These are phyloP conservation scores for Enteromius thamalakanensis DNA, from an alignment of 2,797 vertebrate species.

Conservation along the genomic window DNA sequence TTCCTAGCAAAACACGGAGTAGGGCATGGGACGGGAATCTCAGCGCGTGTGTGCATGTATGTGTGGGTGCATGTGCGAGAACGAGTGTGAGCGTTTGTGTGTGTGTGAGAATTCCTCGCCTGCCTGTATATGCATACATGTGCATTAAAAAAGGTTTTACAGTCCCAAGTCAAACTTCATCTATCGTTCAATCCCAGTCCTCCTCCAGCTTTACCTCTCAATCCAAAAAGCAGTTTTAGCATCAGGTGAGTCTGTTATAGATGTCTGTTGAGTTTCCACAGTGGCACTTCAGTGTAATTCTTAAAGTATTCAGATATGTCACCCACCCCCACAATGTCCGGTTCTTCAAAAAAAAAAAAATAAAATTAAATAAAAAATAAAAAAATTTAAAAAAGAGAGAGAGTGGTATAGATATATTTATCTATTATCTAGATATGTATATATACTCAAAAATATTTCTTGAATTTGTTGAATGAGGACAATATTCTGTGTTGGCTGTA, in stretches of 20 bases:
- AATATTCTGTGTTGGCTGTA: constrained; percentile 60
- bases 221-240: constrained; percentile 43
- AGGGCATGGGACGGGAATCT: constrained; percentile 44
- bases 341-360: constrained; percentile 11
- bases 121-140: constrained; percentile 43
- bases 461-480: constrained; percentile 68
- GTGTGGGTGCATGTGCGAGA: constrained; percentile 20
- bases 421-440: constrained; percentile 75
- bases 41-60: constrained; percentile 11
- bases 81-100: not conserved
- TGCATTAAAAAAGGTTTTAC: constrained; percentile 49
- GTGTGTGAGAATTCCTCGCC: constrained; percentile 3
- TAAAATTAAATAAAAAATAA: not conserved
- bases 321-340: not conserved
- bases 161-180: constrained; percentile 35
- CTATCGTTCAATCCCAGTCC: constrained; percentile 44
- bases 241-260: constrained; percentile 44
- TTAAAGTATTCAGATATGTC: constrained; percentile 52
- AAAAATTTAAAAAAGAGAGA: constrained; percentile 32
- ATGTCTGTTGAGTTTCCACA: constrained; percentile 39
- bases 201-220: constrained; percentile 32
- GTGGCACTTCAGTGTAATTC: constrained; percentile 50
- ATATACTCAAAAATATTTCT: constrained; percentile 71
- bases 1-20: constrained; percentile 45
- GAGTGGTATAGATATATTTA: constrained; percentile 69